Base-by-base conservation (phyloP, 2,888 invertebrate genomes). In the Dorcus parallelipipedus region DNA sequence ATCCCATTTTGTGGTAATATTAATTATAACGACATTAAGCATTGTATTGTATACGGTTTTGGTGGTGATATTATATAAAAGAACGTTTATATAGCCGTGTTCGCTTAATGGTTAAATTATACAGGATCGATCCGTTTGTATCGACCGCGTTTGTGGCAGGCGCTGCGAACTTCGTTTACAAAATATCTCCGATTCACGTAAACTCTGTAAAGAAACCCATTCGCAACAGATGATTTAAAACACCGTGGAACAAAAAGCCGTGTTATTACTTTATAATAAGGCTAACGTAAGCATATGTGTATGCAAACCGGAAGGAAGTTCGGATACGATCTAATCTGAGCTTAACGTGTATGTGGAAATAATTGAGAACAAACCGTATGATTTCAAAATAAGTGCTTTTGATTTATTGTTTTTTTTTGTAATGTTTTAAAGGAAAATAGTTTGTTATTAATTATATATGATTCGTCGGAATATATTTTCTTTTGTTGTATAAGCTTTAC, bases 261-360 rank as follows among this genome's bases (percentile, higher is more conserved):
- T 4, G 26, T 33, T 33, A 33, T 33, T 33, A 33, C 26, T 33
- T 33, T 33, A 54, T 54, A 54, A 41, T 49, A 49, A 54, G 20
- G 54, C 49, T 54, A 49, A 49, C 49, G 54, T 45, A 49, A 41
- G 40, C 54, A 38, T 45, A 61, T 61, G 47, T 47, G 45, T 54
- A 48, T 52, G 40, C 58, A 49, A 26, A 68, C 71, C 68, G 73
- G 73, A 73, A 74, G 73, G 73, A 73, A 72, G 70, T 58, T 54
- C 50, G 64, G 73, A 73, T 74, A 73, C 57, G 53, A 74, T 73
- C 73, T 73, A 62, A 72, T 73, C 71, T 63, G 71, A 70, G 71
- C 65, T 59, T 52, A 64, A 62, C 59, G 57, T 59, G 51, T 63
- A 64, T 69, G 70, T 72, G 68, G 71, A 73, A 71, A 72, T 67